Base-by-base conservation (phyloP, 2,888 invertebrate genomes). In the Zaprionus bogoriensis region DNA sequence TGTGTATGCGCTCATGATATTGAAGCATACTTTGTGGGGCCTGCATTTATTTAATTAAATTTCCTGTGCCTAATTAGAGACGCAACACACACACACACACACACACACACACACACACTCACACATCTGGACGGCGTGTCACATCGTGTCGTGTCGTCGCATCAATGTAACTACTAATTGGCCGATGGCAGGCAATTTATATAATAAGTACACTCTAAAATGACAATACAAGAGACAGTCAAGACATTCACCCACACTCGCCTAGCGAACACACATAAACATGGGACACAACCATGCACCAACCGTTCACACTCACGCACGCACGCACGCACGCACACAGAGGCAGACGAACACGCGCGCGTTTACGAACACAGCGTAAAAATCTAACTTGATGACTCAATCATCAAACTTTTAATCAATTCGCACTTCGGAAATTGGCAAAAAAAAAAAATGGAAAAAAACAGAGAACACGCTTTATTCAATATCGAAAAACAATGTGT, bases 1-100 rank as follows among this genome's bases (percentile, higher is more conserved):
- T 25, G 53, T 39, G 42, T 62, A 58, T 54, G 67, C 51, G 54
- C 38, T 25, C 28, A 48, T 59, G 62, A 70, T 63, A 58, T 63
- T 74, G 67, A 44, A 80, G 84, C 81, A 74, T 71, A 76, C 84
- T 84, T n/a, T 80, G 70, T 61, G 61, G 44, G 27, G 70, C 53
- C 20, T 42, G 65, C 67, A 69, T 74, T 75, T 74, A 57, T 71
- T 74, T 68, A 81, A 80, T 81, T 71, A 71, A 68, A 68, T 62
- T 67, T 51, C 20, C 50, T 52, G n/a, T 20, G 46, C 38, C 19
- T 45, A 57, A 52, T 66, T 47, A 60, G 39, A 71, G 50, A 20
- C 10, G 20, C 54, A 41, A 38, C 6, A 19, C 17, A 27, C n/a
- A 6, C 22, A 38, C 23, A n/a, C n/a, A n/a, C n/a, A n/a, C n/a